Base-by-base conservation (phyloP, 2,113 vertebrate genomes). In the Excalfactoria chinensis region DNA sequence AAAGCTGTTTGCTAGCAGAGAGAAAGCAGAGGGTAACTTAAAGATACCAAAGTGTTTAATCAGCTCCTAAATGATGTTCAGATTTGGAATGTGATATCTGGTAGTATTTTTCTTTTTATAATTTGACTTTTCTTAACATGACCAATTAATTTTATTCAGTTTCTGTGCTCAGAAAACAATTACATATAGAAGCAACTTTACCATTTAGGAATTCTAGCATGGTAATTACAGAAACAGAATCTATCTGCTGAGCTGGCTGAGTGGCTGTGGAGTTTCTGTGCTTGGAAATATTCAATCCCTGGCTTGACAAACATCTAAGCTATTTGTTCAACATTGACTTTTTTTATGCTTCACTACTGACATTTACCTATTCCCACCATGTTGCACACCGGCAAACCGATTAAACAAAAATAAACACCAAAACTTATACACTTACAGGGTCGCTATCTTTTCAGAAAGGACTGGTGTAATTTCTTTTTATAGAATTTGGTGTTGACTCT, bases 311-410 rank as follows among this genome's bases (percentile, higher is more conserved):
- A 56, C 10, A 19, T 56, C 18, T 32, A 32, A 56, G 4, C 11
- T 66, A 26, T 44, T 9, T 59, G 18, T 2, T 1, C 0, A 28
- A 32, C 1, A 8, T 1, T 4, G 8, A 49, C 1, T 6, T 28
- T 46, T 84, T 84, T 15, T 1, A 26, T 44, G 4, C 6, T 51
- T 69, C 12, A 41, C 0, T 75, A 60, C 41, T 22, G 8, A 91
- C 15, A 71, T 58, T 43, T 71, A 49, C 2, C 43, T 66, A 37
- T 55, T 67, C 9, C 28, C 32, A 30, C 3, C 25, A 2, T 59
- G 11, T 0, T 67, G 11, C 2, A 11, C 6, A 59, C 7, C 1
- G 63, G 17, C n/a, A n/a, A 9, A 74, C n/a, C 40, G 6, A 12
- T 2, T 49, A 37, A 68, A 18, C 5, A 1, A 2, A 3, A 4